Conservation (phyloP, 2,888 invertebrate genomes). For the Sinelater perroti region DNA sequence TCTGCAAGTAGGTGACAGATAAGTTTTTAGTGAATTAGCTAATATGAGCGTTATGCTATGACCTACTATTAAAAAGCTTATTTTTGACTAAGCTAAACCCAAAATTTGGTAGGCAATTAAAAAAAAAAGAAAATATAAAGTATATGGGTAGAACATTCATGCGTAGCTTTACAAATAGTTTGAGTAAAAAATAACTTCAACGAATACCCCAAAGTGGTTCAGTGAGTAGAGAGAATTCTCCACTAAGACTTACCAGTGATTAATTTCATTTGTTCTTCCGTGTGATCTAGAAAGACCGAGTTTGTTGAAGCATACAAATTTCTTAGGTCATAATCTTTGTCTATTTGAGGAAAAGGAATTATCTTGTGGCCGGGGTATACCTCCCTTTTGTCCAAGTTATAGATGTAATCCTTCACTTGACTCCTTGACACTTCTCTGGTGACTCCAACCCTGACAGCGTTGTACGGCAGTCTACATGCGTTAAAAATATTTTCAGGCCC, state of each 20-base stretch:
- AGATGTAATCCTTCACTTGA: background rate
- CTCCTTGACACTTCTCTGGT: background rate
- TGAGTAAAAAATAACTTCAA: no score
- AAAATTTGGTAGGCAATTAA: no score
- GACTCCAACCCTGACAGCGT: constrained; percentile 2
- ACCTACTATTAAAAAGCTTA: no score
- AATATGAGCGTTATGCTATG: no score
- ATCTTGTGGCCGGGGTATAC: background rate
- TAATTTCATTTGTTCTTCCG: background rate
- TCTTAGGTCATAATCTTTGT: background rate
- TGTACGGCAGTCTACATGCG: background rate
- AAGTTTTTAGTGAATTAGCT: no score
- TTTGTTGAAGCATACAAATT: constrained; percentile 3
- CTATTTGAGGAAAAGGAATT: constrained; percentile 6
- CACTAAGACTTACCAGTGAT: background rate
- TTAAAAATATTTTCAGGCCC: background rate
- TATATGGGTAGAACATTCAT: no score
- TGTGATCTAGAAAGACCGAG: constrained; percentile 6
- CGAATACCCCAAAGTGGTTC: no score
- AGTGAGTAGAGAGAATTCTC: no score
- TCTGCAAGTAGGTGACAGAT: background rate
- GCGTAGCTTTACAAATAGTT: no score
- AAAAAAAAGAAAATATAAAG: no score
- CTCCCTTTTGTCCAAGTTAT: background rate
- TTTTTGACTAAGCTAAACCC: background rate